These are phyloP conservation scores for Labeo rohita DNA, from an alignment of 2,113 vertebrate genomes.

Conservation along the genomic window DNA sequence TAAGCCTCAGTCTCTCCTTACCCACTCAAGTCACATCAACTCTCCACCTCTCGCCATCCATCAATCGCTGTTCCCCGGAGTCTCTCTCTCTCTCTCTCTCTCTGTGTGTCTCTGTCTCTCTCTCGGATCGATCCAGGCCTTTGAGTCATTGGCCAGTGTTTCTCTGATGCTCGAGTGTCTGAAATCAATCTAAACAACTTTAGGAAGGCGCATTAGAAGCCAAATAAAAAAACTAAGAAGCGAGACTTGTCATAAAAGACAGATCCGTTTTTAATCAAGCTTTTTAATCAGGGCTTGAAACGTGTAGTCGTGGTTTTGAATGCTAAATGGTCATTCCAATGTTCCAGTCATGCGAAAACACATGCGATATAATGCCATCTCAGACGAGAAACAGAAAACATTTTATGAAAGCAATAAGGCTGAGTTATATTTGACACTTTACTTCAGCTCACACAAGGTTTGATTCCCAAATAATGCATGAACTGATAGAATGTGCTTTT, in stretches of 20 bases:
- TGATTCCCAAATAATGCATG: too few species aligned
- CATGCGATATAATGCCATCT: too few species aligned
- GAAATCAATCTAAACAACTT: constrained; percentile 66
- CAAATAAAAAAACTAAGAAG: constrained; percentile 31
- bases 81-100: constrained; percentile 31
- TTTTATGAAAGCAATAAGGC: too few species aligned
- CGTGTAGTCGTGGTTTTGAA: not conserved
- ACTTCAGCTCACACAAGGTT: too few species aligned
- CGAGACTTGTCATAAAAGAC: constrained; percentile 51
- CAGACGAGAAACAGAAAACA: too few species aligned
- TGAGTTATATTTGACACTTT: too few species aligned
- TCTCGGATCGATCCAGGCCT: constrained; percentile 53
- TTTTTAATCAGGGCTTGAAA: not conserved
- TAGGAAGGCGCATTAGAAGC: constrained; percentile 53
- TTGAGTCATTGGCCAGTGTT: constrained; percentile 47
- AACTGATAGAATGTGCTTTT: too few species aligned
- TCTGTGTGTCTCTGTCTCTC: constrained; percentile 5
- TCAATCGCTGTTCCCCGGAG: constrained; percentile 22
- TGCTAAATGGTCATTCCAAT: not conserved
- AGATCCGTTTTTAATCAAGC: constrained; percentile 53
- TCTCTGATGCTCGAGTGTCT: constrained; percentile 55
- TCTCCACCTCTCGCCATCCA: constrained; percentile 13
- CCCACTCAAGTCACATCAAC: constrained; percentile 37
- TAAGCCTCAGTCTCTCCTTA: not conserved
- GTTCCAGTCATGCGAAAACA: too few species aligned